Evolutionary conservation across 2,888 invertebrate genomes (phyloP), one percentile per base, ranked within the genome.

Genomic region (Sarcophaga carnaria): DNA sequence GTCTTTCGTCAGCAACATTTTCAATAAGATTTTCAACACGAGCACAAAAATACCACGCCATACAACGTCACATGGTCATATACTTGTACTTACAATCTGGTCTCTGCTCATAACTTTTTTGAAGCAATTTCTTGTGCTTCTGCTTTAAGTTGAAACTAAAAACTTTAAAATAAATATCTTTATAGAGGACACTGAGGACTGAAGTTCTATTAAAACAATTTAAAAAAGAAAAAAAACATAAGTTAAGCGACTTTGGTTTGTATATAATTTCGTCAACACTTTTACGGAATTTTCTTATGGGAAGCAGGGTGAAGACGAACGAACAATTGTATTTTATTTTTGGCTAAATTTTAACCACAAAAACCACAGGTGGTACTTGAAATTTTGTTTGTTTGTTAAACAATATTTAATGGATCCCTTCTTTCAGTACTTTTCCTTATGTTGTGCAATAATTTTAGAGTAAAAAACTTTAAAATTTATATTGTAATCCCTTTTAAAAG

Each of bases 351-450:
- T 59, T 59, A 67, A 67, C 76, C 76, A 67, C 66, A 59, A 37
- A 49, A 67, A 77, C 76, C 76, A 77, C 76, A 77, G 76, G 76
- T 77, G 76, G 66, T 67, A 22, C 59, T 59, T 37, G 37, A 20
- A 25, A 54, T 22, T 25, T 54, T 67, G 20, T 77, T 67, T 77
- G 66, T 77, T 67, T 77, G 54, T 67, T 22, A 67, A 77, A 67
- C 66, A 59, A 37, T 59, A 20, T 59, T 67, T 59, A 67, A 77
- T 77, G 66, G 59, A 45, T 59, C 22, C 54, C 25, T 25, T 71
- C 25, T 27, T 25, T 59, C 11, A 10, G 11, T 27, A n/a, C 5
- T 20, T n/a, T 71, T 37, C 8, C 8, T 37, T 8, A 2, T 8
- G 37, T 37, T 54, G n/a, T 25, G 47, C 4, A 69, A 69, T 47